Percentiles rank a stretch among this genome's conserved stretches.
Conservation (phyloP, 2,888 invertebrate genomes). For the Ormyrus thymus region DNA sequence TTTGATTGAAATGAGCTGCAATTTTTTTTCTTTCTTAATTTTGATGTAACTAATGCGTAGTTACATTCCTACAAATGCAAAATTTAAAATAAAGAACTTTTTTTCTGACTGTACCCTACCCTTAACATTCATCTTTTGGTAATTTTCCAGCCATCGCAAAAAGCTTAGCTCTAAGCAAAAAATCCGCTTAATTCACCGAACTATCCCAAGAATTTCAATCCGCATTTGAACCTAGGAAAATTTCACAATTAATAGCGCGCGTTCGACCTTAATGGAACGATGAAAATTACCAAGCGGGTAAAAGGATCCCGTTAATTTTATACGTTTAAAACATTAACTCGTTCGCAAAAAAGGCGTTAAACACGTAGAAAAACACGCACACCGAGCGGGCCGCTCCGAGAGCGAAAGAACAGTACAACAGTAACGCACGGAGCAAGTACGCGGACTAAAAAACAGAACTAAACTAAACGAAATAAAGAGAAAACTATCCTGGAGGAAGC, state of each 20-base stretch:
- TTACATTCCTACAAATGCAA: too few species aligned
- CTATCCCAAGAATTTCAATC: conserved; percentile 4
- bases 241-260: conserved; percentile 2
- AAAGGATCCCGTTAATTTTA: conserved; percentile 16
- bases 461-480: conserved; percentile 17
- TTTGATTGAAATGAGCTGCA: too few species aligned
- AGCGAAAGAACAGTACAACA: conserved; percentile 5
- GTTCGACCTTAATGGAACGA: neutral
- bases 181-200: too few species aligned
- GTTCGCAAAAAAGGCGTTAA: conserved; percentile 16
- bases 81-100: too few species aligned
- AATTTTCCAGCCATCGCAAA: neutral
- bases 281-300: neutral
- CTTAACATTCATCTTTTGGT: too few species aligned
- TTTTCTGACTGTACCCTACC: too few species aligned
- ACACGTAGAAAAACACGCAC: neutral
- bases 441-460: conserved; percentile 1
- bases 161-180: too few species aligned
- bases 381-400: too few species aligned
- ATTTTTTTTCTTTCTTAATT: too few species aligned
- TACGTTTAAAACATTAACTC: conserved; percentile 23
- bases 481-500: conserved; percentile 20
- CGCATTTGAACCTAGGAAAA: conserved; percentile 2
- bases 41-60: too few species aligned
- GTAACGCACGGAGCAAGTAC: neutral